Percentiles rank a stretch among this genome's conserved stretches.
Conservation (phyloP, 2,797 vertebrate genomes). For the Spea hammondii region DNA sequence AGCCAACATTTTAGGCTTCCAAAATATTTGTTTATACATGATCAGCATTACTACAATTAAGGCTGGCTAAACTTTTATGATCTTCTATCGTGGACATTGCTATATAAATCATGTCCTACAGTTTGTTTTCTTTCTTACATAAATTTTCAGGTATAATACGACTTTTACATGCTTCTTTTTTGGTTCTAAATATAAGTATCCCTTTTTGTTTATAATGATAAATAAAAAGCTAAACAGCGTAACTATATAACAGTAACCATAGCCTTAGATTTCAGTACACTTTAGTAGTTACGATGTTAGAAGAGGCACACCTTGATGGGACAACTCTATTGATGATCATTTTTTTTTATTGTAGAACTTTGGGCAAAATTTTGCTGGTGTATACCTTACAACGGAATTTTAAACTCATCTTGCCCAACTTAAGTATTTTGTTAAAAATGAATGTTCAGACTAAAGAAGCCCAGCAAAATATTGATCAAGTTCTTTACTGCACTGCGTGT, state of each 20-base stretch:
- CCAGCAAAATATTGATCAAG: background rate
- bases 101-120: background rate
- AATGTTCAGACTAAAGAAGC: background rate
- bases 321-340: conserved; percentile 67
- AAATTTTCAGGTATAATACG: background rate
- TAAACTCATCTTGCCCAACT: background rate
- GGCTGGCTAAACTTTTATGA: no score
- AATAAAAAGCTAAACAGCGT: background rate
- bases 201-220: background rate
- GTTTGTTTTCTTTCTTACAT: background rate
- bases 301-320: conserved; percentile 67
- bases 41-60: no score
- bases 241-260: background rate
- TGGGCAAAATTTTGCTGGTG: conserved; percentile 53
- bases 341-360: conserved; percentile 65
- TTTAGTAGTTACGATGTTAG: conserved; percentile 49
- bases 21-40: background rate
- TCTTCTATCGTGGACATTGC: no score
- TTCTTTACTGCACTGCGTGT: conserved; percentile 10
- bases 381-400: background rate
- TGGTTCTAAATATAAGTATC: no score
- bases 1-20: conserved; percentile 55
- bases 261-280: conserved; percentile 1
- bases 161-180: no score
- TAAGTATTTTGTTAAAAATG: background rate